Evolutionary conservation across 2,888 invertebrate genomes (phyloP).

Genomic region (Eledona agricola): DNA sequence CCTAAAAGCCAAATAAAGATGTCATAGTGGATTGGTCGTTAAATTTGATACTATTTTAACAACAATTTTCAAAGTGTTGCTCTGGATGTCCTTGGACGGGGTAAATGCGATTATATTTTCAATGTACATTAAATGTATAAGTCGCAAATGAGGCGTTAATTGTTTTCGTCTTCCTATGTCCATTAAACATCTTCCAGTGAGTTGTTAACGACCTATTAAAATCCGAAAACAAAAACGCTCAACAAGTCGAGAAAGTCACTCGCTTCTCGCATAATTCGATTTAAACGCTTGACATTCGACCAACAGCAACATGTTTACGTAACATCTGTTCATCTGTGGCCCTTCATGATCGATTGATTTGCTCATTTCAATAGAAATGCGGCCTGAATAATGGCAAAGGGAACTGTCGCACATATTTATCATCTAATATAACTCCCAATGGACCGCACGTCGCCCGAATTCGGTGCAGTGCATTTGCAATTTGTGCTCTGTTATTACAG

Average conservation of each 20-base stretch:
- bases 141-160: background rate
- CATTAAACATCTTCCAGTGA: slow-evolving; percentile 3
- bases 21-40: too few relatives aligned
- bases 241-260: slow-evolving; percentile 29
- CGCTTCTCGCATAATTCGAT: slow-evolving; percentile 16
- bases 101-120: too few relatives aligned
- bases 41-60: too few relatives aligned
- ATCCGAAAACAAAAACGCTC: slow-evolving; percentile 15
- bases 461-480: slow-evolving; percentile 13
- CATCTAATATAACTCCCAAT: slow-evolving; percentile 23
- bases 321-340: slow-evolving; percentile 32
- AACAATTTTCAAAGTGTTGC: too few relatives aligned
- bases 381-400: slow-evolving; percentile 29
- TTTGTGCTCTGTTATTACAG: slow-evolving; percentile 17
- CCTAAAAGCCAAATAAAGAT: too few relatives aligned
- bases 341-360: slow-evolving; percentile 35
- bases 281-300: slow-evolving; percentile 14
- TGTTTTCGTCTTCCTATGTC: background rate
- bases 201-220: slow-evolving; percentile 9
- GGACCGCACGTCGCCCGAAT: slow-evolving; percentile 11
- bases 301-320: slow-evolving; percentile 21
- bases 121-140: background rate
- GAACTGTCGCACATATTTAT: slow-evolving; percentile 30
- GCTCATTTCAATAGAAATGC: slow-evolving; percentile 35
- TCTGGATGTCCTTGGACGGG: too few relatives aligned